phyloP scores from a whole-genome alignment of 1,140 invertebrate species.

The Bradysia coprophila region DNA sequence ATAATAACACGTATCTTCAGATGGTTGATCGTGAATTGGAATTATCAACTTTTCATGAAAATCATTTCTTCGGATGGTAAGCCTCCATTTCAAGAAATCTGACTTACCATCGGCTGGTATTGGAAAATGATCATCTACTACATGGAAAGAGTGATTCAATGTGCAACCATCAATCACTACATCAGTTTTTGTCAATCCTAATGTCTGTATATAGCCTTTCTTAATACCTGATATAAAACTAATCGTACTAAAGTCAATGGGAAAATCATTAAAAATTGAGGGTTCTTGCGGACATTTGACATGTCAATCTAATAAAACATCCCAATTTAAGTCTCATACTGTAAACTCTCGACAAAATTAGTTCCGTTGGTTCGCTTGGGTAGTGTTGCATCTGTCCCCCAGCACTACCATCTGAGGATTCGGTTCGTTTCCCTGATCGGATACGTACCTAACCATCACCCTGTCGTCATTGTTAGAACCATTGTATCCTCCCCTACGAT shows the following conservation, averaged over 20 bases:
- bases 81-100: not conserved
- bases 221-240: not conserved
- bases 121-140: constrained; percentile 2
- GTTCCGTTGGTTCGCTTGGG: not conserved
- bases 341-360: not conserved
- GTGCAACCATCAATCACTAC: not conserved
- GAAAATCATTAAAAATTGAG: not conserved
- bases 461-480: not conserved
- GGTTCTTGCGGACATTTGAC: not conserved
- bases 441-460: not conserved
- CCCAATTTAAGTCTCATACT: not conserved
- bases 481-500: too few species aligned
- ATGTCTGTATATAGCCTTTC: not conserved
- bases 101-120: constrained; percentile 4
- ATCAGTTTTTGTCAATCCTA: constrained; percentile 1
- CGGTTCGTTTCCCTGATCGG: not conserved
- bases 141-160: constrained; percentile 1
- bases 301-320: not conserved
- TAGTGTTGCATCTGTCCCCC: not conserved
- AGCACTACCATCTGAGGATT: not conserved
- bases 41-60: not conserved
- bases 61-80: not conserved
- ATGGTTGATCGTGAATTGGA: not conserved
- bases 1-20: too few species aligned
- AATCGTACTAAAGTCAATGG: not conserved